phyloP scores from a whole-genome alignment of 2,888 invertebrate genomes.

The Phalera bucephala region DNA sequence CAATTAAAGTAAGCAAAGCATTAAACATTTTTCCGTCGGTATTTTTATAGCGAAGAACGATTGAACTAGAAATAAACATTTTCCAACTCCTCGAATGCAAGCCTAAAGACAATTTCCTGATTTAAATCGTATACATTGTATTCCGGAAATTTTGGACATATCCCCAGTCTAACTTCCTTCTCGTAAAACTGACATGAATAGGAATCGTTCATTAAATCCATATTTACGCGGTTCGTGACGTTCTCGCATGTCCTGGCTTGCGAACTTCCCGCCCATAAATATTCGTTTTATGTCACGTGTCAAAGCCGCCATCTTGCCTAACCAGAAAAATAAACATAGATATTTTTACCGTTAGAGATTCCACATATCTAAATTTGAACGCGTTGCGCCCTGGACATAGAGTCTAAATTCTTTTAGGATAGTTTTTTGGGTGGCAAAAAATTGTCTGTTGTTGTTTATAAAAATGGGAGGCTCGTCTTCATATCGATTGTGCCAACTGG shows the following conservation, averaged over 20 bases:
- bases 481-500: conserved; percentile 81
- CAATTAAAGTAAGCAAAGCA: too few relatives aligned
- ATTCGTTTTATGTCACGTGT: conserved; percentile 77
- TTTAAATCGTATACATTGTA: conserved; percentile 15
- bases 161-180: conserved; percentile 23
- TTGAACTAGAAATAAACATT: too few relatives aligned
- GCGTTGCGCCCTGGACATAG: conserved; percentile 53
- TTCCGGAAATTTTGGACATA: conserved; percentile 25
- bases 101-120: too few relatives aligned
- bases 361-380: conserved; percentile 35
- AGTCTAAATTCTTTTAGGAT: conserved; percentile 44
- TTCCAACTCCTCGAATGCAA: too few relatives aligned
- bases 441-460: conserved; percentile 42
- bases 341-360: conserved; percentile 37
- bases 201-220: conserved; percentile 64
- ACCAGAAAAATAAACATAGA: conserved; percentile 52
- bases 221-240: conserved; percentile 74
- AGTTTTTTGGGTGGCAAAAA: conserved; percentile 36
- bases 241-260: conserved; percentile 70
- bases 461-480: conserved; percentile 64
- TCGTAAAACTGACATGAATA: conserved; percentile 72
- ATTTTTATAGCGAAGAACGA: too few relatives aligned
- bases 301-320: conserved; percentile 71
- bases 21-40: too few relatives aligned
- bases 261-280: conserved; percentile 77